Base-by-base conservation (phyloP, 2,113 vertebrate species). In the Ardeotis arabs region DNA sequence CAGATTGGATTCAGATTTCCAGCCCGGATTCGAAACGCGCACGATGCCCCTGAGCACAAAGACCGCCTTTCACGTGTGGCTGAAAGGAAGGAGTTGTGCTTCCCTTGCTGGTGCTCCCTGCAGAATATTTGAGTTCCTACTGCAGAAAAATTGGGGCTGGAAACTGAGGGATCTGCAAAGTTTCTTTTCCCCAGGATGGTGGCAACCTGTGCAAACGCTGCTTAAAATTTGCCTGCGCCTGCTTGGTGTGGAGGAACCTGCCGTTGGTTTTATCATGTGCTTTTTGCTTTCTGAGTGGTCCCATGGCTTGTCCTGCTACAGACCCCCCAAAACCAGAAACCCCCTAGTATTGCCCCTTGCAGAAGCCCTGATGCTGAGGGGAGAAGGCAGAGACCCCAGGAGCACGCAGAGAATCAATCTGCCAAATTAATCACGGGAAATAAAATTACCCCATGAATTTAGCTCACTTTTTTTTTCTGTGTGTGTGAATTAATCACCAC, bases 371-470 rank as follows among this genome's bases (percentile, higher is more conserved):
- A 28, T 24, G 59, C n/a, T 45, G 31, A 24, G 27, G 28, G 60
- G 41, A 56, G 44, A 47, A 33, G 18, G 24, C 44, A 25, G 33
- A 82, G 50, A 53, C 76, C 64, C 77, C 49, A 2, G 35, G 3
- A 67, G 1, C n/a, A 22, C 1, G 0, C 1, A 3, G 52, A 63
- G 29, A 80, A 50, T 59, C 29, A 7, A 1, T 25, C 13, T 27
- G n/a, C 49, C 29, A 63, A 44, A 17, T 35, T 52, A 70, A 84
- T 49, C 27, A 19, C 0, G 1, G 62, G 39, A 69, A 56, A 70
- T 47, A 15, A 62, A 70, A 74, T 41, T 14, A 45, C 10, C 52
- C 56, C 13, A 9, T 55, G 12, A 74, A 62, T 87, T 62, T 62
- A 78, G 29, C 47, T 53, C 17, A 33, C 8, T 45, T 8, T 23